Conservation (phyloP, 2,888 invertebrate genomes). For the Caenorhabditis uteleia region DNA sequence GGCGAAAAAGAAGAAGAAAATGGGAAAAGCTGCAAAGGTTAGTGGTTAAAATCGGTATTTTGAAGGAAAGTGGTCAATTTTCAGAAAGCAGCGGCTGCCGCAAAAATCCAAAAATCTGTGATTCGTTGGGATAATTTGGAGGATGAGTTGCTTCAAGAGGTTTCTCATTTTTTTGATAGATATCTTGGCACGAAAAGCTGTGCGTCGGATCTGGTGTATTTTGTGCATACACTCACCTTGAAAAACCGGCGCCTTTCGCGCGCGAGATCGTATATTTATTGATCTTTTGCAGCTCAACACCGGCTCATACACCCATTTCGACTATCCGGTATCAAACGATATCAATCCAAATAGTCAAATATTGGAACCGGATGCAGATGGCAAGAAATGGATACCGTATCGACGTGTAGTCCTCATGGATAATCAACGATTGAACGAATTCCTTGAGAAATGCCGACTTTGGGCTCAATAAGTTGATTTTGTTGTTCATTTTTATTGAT, state of each 20-base stretch:
- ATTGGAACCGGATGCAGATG: constrained; percentile 52
- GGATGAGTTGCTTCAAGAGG: constrained; percentile 56
- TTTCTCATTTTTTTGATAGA: too few relatives aligned
- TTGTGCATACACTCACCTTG: too few relatives aligned
- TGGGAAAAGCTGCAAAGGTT: constrained; percentile 55
- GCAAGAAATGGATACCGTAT: constrained; percentile 56
- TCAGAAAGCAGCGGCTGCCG: constrained; percentile 54
- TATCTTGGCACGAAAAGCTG: too few relatives aligned
- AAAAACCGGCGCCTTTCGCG: too few relatives aligned
- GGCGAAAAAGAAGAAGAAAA: constrained; percentile 47
- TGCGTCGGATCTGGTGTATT: too few relatives aligned
- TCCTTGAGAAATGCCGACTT: not conserved
- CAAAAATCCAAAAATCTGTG: constrained; percentile 44
- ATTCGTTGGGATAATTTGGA: constrained; percentile 61
- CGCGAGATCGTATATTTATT: constrained; percentile 20
- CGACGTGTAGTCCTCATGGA: constrained; percentile 55
- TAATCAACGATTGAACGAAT: constrained; percentile 10
- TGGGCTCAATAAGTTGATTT: constrained; percentile 1
- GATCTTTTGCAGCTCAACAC: too few relatives aligned
- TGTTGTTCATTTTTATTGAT: not conserved
- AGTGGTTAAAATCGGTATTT: not conserved
- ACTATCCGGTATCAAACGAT: constrained; percentile 63
- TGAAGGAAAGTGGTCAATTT: not conserved
- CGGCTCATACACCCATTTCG: constrained; percentile 50
- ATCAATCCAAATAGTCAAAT: constrained; percentile 65